Base-by-base conservation (phyloP, 2,797 vertebrate species). In the Poeciliopsis paucimaculata region DNA sequence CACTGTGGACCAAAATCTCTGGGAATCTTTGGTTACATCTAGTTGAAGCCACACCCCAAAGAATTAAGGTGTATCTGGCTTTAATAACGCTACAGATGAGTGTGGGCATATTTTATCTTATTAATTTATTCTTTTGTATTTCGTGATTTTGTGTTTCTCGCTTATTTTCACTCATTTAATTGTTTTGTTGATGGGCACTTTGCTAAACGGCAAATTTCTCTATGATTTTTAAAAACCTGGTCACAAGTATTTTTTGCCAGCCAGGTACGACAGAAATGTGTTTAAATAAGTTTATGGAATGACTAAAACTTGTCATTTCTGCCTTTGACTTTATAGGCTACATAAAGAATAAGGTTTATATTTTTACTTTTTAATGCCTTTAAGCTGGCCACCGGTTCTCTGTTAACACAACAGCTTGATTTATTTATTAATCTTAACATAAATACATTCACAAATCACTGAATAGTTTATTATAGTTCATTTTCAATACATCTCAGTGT, bases 351-450 rank as follows among this genome's bases (percentile, higher is more conserved):
- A 91, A 81, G 82, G 78, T 80, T 83, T 39, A 18, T 34, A 78
- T 81, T 85, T 64, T n/a, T 43, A 20, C 23, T 74, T 15, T 77
- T 91, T 92, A 78, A 87, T 89, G 57, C 79, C 64, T 90, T 90
- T 83, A 90, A 36, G 39, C 80, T 80, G 15, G 23, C 78, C 16
- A 41, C 34, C 13, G 51, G 53, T 75, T 12, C 5, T 31, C 41
- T 77, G 72, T 81, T 72, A 62, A 46, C 11, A 28, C 11, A 1
- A 0, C n/a, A 11, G 84, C 16, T 78, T 4, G 15, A 79, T 68
- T 78, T 81, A 28, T 66, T 68, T 39, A 80, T 9, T 36, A 16
- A 13, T 20, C 57, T 0, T 31, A 5, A 75, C 49, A 76, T 53
- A 12, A 11, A 4, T 7, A 13, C 15, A 31, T 78, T 34, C 23